Conservation (phyloP, 2,113 vertebrate genomes). For the Cathartes aura region DNA sequence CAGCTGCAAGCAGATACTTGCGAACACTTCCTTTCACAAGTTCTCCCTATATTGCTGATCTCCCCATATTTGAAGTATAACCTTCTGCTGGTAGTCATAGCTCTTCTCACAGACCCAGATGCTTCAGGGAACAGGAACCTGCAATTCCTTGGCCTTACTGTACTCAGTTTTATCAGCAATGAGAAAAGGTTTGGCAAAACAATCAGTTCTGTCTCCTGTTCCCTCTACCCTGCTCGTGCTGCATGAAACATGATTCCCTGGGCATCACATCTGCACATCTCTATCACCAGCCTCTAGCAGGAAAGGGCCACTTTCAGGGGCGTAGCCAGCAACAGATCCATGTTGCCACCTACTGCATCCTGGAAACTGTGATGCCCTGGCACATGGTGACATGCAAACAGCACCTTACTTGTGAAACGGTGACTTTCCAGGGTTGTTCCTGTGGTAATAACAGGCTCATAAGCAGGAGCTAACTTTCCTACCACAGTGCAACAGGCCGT, state of each 20-base stretch:
- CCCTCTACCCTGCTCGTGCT: background rate
- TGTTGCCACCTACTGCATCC: background rate
- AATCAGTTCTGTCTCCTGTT: background rate
- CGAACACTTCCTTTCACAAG: background rate
- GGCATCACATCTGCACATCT: background rate
- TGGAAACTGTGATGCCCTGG: background rate
- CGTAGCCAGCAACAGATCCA: background rate
- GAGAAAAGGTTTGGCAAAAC: background rate
- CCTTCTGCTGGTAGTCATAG: background rate
- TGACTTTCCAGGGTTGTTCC: background rate
- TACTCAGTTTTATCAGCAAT: background rate
- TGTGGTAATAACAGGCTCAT: background rate
- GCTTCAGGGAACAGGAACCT: background rate
- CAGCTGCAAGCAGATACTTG: background rate
- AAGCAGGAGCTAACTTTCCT: background rate
- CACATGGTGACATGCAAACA: background rate
- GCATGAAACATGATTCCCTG: rapidly evolving
- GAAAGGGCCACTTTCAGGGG: background rate
- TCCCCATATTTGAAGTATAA: background rate
- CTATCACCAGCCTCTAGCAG: background rate
- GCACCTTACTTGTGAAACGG: background rate
- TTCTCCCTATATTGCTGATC: background rate
- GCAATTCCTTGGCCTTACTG: background rate
- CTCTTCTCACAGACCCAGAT: background rate
- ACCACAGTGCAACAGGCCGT: background rate